Base-by-base conservation (phyloP, 1,140 invertebrate species). In the Aphis gossypii region DNA sequence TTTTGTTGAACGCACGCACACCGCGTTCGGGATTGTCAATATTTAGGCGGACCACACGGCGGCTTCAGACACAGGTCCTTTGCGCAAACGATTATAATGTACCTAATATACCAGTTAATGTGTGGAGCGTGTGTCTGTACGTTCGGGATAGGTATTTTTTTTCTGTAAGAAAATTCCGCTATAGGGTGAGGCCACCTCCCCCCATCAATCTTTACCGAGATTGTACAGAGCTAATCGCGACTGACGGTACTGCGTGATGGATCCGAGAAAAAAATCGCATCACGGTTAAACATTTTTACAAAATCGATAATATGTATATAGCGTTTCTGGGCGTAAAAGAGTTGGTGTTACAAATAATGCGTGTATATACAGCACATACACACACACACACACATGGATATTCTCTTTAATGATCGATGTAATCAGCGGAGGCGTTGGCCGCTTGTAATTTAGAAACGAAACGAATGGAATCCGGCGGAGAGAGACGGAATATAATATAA, bases 361-460 rank as follows among this genome's bases (percentile, higher is more conserved):
- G 25, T 38, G 8, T 20, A 35, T n/a, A 60, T 41, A 44, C 23
- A 7, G 23, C 14, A 87, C 23, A 86, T 7, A 46, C 41, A 46
- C 25, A 46, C n/a, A 87, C 30, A 51, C 38, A 44, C 35, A 23
- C 30, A 44, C 41, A 23, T 8, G n/a, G 14, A 51, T 51, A 38
- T 44, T 92, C 9, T 86, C n/a, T 44, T 48, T 92, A 92, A 92
- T 84, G 91, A 92, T 92, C 82, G 92, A 86, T 84, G 92, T 25
- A 86, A 84, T 92, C 82, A 84, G 46, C 44, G 30, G 76, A 35
- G 25, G 91, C 20, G n/a, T n/a, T 35, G 60, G 38, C 41, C 8
- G 44, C 7, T n/a, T 48, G n/a, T 54, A 90, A 90, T 90, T 76
- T 44, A 90, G 89, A 90, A 68, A 30, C 51, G 48, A 56, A 60